These are phyloP conservation scores for Apoderus coryli DNA, from an alignment of 2,888 invertebrate genomes.

Conservation along the genomic window DNA sequence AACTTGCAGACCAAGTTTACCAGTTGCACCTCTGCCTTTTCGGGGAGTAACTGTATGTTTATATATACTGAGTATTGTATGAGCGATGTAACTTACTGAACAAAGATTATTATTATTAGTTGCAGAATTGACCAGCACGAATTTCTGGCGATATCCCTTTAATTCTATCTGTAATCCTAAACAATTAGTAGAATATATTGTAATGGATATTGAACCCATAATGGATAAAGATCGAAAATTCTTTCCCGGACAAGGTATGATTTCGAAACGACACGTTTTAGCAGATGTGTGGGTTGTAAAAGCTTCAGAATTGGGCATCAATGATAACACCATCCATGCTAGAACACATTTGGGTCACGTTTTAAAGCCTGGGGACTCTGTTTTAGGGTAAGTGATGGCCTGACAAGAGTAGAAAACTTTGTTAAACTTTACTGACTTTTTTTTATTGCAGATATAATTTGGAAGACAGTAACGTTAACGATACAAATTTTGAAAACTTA, in stretches of 20 bases:
- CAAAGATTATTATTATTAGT: conserved; percentile 48
- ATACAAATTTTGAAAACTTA: conserved; percentile 74
- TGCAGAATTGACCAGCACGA: conserved; percentile 64
- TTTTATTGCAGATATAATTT: conserved; percentile 61
- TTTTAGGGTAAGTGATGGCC: conserved; percentile 74
- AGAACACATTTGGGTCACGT: conserved; percentile 90
- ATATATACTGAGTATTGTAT: no score
- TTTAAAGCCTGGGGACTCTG: conserved; percentile 84
- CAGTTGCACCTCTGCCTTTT: no score
- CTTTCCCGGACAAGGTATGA: conserved; percentile 77
- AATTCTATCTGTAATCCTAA: conserved; percentile 78
- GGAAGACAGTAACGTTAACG: conserved; percentile 82
- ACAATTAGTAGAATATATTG: conserved; percentile 79
- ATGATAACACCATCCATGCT: conserved; percentile 68
- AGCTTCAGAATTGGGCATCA: conserved; percentile 71
- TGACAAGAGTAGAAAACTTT: neutral
- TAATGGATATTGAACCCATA: conserved; percentile 85
- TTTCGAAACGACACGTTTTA: conserved; percentile 76
- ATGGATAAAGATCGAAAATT: conserved; percentile 56
- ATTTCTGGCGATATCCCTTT: conserved; percentile 82
- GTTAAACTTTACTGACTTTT: conserved; percentile 3
- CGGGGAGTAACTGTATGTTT: no score
- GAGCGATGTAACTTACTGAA: no score
- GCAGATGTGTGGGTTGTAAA: conserved; percentile 91
- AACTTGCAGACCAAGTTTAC: no score